These are phyloP conservation scores for Malthinus flaveolus DNA, from an alignment of 2,888 invertebrate species.

Conservation along the genomic window DNA sequence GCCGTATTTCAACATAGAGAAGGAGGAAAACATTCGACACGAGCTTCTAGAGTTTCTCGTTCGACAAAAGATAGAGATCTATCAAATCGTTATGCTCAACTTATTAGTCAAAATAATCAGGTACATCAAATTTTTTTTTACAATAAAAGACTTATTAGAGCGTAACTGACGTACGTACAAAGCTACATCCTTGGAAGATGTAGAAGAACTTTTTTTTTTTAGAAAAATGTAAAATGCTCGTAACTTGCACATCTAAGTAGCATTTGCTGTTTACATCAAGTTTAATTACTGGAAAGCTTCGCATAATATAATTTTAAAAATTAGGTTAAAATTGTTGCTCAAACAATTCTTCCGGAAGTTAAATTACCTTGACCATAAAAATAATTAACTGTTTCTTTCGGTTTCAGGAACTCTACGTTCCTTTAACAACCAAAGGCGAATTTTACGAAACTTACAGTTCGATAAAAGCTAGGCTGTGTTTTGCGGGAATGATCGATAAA, in stretches of 20 bases:
- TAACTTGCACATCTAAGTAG: slow-evolving; percentile 12
- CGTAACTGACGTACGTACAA: slow-evolving; percentile 16
- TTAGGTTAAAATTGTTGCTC: neutral
- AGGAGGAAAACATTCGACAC: slow-evolving; percentile 41
- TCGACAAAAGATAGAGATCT: slow-evolving; percentile 55
- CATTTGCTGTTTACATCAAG: slow-evolving; percentile 16
- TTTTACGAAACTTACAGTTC: slow-evolving; percentile 69
- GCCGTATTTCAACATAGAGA: slow-evolving; percentile 76
- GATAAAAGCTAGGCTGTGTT: slow-evolving; percentile 61
- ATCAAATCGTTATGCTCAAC: slow-evolving; percentile 67
- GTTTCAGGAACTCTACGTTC: slow-evolving; percentile 71
- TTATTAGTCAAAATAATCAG: slow-evolving; percentile 74
- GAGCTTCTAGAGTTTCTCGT: slow-evolving; percentile 42
- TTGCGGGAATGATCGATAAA: slow-evolving; percentile 58
- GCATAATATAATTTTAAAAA: slow-evolving; percentile 7
- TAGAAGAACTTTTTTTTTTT: no score
- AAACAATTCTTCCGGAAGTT: slow-evolving; percentile 9
- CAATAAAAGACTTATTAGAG: slow-evolving; percentile 13
- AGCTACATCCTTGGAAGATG: no score
- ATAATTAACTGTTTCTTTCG: slow-evolving; percentile 12
- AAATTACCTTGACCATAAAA: slow-evolving; percentile 8
- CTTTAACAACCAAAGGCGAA: slow-evolving; percentile 74
- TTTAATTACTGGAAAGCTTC: slow-evolving; percentile 21
- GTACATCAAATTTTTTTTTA: slow-evolving; percentile 48
- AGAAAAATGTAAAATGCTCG: no score